A percentile compares a stretch with the other conserved stretches of the same genome.
These are phyloP conservation scores for Heterotilapia buettikoferi DNA, from an alignment of 2,113 vertebrate species.

Conservation along the genomic window DNA sequence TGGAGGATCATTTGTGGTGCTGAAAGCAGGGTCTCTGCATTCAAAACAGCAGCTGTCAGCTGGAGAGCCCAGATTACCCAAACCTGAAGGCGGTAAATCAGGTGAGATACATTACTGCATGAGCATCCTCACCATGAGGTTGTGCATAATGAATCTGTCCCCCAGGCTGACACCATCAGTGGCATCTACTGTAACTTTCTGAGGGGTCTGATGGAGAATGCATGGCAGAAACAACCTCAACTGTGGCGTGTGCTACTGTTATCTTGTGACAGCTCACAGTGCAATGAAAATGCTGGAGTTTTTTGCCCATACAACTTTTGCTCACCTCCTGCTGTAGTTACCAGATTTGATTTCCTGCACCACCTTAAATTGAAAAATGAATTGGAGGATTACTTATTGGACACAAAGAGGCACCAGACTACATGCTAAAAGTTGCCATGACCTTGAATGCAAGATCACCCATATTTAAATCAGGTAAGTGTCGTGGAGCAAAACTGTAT, in stretches of 20 bases:
- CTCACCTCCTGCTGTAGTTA: background rate
- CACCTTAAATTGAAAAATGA: background rate
- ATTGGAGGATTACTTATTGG: background rate
- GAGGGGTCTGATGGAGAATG: background rate
- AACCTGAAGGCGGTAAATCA: background rate
- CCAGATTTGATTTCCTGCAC: background rate
- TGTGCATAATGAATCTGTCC: background rate
- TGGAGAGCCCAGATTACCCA: background rate
- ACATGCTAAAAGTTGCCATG: background rate
- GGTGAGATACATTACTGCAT: background rate
- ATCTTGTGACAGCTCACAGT: background rate
- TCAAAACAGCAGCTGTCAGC: background rate
- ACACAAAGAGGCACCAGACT: background rate
- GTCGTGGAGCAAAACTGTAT: background rate
- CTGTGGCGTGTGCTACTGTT: background rate
- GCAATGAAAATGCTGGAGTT: background rate
- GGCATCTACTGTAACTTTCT: background rate
- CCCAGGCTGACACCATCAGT: background rate
- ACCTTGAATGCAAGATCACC: background rate
- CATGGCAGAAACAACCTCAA: background rate
- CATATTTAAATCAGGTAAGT: background rate
- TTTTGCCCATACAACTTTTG: background rate
- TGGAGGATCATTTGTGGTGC: background rate
- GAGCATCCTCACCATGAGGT: background rate
- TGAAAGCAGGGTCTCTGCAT: background rate